Conservation (phyloP, 2,888 invertebrate species). For the Stegana nigrithorax region DNA sequence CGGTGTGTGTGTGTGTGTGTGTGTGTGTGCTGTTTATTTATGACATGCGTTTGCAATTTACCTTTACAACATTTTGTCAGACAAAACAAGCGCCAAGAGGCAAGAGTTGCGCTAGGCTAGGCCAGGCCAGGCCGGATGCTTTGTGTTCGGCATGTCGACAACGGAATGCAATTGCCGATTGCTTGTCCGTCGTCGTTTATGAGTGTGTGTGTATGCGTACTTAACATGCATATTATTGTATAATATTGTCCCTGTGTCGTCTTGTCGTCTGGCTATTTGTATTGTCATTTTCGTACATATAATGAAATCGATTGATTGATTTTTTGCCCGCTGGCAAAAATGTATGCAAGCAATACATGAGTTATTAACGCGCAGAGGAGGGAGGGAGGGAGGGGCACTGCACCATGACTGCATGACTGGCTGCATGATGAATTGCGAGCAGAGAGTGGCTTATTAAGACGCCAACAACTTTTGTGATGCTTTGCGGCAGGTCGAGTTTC, state of each 20-base stretch:
- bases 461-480: no score
- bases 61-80: constrained; percentile 37
- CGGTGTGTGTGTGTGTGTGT: background rate
- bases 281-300: background rate
- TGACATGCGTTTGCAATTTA: constrained; percentile 59
- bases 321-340: background rate
- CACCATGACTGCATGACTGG: no score
- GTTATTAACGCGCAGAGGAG: no score
- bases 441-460: background rate
- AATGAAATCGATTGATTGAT: background rate
- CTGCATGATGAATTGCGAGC: no score
- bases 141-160: constrained; percentile 41
- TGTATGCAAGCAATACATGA: no score
- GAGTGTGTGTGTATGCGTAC: background rate
- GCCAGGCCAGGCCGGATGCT: no score
- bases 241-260: background rate
- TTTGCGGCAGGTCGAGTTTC: no score
- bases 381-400: no score
- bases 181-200: no score
- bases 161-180: constrained; percentile 45
- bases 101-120: no score
- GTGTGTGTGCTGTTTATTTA: constrained; percentile 33
- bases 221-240: background rate
- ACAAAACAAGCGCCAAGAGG: constrained; percentile 36
- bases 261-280: no score